Percentiles rank a stretch among this genome's conserved stretches.
phyloP scores from a whole-genome alignment of 2,113 vertebrate genomes.

The Cyanocitta stelleri region DNA sequence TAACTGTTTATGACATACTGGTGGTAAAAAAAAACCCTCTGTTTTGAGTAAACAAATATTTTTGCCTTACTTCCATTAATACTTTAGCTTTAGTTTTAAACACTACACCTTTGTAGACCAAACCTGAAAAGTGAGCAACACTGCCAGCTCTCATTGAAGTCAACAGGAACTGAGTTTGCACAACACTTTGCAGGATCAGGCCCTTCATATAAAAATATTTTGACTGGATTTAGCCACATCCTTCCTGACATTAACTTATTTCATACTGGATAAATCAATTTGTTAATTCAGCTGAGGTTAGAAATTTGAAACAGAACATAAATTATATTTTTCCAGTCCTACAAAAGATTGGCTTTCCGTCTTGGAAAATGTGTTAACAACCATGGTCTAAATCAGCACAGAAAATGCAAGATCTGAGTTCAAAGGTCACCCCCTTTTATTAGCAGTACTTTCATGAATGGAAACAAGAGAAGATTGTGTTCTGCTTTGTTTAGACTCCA shows the following conservation, averaged over 20 bases:
- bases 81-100: neutral
- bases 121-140: neutral
- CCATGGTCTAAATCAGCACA: neutral
- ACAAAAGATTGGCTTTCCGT: neutral
- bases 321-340: neutral
- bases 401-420: slow-evolving; percentile 42
- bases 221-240: neutral
- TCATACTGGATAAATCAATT: neutral
- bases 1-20: neutral
- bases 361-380: neutral
- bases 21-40: neutral
- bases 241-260: neutral
- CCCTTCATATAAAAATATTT: neutral
- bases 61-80: neutral
- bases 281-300: neutral
- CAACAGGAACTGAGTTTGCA: neutral
- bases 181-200: neutral
- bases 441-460: neutral
- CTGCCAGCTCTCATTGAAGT: neutral
- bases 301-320: neutral
- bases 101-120: neutral
- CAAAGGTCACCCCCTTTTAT: neutral
- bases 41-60: neutral
- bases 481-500: slow-evolving; percentile 25
- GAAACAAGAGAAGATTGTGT: slow-evolving; percentile 37